Base-by-base conservation (phyloP, 2,113 vertebrate genomes). In the Lathamus discolor region DNA sequence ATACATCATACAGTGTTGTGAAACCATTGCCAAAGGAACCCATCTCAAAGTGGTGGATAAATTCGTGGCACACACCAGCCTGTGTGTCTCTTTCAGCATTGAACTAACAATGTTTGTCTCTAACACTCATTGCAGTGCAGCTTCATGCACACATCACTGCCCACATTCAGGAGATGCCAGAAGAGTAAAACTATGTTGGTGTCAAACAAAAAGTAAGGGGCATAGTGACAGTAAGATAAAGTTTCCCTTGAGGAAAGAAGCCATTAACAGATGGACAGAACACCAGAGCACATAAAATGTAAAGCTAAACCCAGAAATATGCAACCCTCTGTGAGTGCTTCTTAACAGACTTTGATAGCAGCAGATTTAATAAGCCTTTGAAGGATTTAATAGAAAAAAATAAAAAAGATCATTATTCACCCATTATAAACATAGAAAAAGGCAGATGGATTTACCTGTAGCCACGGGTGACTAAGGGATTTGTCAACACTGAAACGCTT, bases 401-500 rank as follows among this genome's bases (percentile, higher is more conserved):
- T n/a, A 51, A 52, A 28, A 17, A 10, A 76, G 44, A 64, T 5
- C 20, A 57, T 28, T 76, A 72, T 39, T 88, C 12, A 31, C 3
- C 33, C 27, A 22, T 44, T 88, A 76, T 25, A 70, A 95, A 46
- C 28, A 46, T 0, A 93, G 8, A 76, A 73, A 83, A 44, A 66
- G 46, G 22, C 13, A 96, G 49, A 59, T 35, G 25, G 35, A 48
- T 87, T 97, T 97, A 99, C 99, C 99, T 99, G 99, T 97, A 99
- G 97, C 99, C 99, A 99, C 0, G 99, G 99, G 90, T 99, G 99
- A 97, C 99, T 99, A 91, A 99, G 99, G 91, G 99, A 99, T 97
- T 99, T 99, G 97, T 99, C 99, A 97, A 99, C 99, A 85, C 99
- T 99, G 97, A 99, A 99, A 88, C 99, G 98, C 97, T 99, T 99